phyloP scores from a whole-genome alignment of 2,888 invertebrate species.

The Platycheirus rosarum region DNA sequence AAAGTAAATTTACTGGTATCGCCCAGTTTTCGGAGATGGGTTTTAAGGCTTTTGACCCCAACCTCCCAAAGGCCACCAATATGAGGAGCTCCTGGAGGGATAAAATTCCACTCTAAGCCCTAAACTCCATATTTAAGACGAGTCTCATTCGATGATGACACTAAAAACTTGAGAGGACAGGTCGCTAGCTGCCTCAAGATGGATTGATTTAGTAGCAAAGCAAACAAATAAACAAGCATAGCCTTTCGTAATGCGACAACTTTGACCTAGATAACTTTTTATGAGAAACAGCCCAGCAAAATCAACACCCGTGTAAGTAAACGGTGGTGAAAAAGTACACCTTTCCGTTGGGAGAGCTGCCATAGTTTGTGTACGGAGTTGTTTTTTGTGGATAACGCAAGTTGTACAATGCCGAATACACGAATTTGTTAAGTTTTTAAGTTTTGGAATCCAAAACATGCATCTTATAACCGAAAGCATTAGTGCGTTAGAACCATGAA shows the following conservation, averaged over 20 bases:
- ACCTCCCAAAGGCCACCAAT: conserved; percentile 5
- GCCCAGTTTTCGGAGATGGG: too few relatives aligned
- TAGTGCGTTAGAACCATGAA: conserved; percentile 1
- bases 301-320: conserved; percentile 7
- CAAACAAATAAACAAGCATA: conserved; percentile 36
- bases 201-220: conserved; percentile 22
- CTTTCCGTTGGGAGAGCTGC: not conserved
- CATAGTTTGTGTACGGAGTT: too few relatives aligned
- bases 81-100: conserved; percentile 7
- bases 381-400: too few relatives aligned
- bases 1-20: not conserved
- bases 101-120: too few relatives aligned
- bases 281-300: conserved; percentile 28
- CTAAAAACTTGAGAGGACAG: not conserved
- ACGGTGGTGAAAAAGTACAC: conserved; percentile 1
- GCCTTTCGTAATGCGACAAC: conserved; percentile 26
- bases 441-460: not conserved
- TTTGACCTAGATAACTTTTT: conserved; percentile 8
- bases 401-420: too few relatives aligned
- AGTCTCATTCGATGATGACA: too few relatives aligned
- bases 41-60: not conserved
- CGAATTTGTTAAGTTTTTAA: too few relatives aligned
- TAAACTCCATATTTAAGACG: too few relatives aligned
- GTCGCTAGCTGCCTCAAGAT: not conserved
- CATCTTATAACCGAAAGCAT: not conserved